Evolutionary conservation across 2,113 vertebrate genomes (phyloP).

Genomic region (Poicephalus gulielmi): DNA sequence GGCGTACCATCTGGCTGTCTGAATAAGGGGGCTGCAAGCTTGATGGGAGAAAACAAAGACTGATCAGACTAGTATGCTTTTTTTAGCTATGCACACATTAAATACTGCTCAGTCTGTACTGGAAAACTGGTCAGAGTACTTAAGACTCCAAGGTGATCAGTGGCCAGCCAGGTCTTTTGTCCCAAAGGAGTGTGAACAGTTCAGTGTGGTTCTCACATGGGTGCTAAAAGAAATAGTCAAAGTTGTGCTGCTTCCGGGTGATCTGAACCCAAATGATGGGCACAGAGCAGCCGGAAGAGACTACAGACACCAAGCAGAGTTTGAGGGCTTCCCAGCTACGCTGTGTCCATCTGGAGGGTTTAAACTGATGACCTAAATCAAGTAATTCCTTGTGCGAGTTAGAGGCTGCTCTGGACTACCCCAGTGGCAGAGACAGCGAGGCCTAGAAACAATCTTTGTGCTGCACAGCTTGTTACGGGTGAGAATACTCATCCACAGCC

Average conservation of each 20-base stretch:
- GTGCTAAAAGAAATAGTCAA: accelerated
- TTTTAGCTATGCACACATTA: background rate
- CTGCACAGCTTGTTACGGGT: accelerated
- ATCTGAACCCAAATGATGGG: background rate
- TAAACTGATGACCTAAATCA: background rate
- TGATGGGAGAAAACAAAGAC: background rate
- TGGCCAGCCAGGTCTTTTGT: background rate
- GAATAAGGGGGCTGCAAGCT: slow-evolving; percentile 63
- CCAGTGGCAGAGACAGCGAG: accelerated
- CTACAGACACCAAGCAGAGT: accelerated
- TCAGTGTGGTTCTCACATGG: accelerated
- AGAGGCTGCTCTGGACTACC: background rate
- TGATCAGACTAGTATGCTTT: background rate
- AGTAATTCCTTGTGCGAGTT: accelerated
- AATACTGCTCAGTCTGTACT: background rate
- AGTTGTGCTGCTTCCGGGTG: background rate
- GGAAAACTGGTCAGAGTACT: background rate
- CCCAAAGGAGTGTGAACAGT: accelerated
- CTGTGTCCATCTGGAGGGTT: accelerated
- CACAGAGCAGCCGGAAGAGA: background rate
- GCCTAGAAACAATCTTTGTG: background rate
- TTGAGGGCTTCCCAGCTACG: accelerated
- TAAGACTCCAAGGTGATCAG: background rate
- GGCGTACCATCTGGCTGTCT: slow-evolving; percentile 77
- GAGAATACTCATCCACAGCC: accelerated